Evolutionary conservation across 2,888 invertebrate species (phyloP).

Genomic region (Cabera pusaria): DNA sequence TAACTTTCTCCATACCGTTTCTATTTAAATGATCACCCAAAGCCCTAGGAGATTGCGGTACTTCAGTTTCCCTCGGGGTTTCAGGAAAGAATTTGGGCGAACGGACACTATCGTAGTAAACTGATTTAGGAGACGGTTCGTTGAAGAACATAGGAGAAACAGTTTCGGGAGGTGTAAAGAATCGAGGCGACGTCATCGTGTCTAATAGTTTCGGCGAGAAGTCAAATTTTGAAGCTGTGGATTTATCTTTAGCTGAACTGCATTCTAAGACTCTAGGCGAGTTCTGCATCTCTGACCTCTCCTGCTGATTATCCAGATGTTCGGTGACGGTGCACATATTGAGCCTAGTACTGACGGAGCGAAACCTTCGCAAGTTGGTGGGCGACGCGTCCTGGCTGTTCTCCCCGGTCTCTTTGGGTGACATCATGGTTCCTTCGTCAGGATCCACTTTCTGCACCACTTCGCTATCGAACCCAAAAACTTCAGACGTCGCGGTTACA

Average conservation of each 20-base stretch:
- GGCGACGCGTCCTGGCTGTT: conserved; percentile 54
- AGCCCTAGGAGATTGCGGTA: conserved; percentile 67
- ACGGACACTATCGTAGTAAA: conserved; percentile 71
- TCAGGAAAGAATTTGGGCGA: conserved; percentile 76
- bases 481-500: conserved; percentile 57
- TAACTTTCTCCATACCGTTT: conserved; percentile 68
- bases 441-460: conserved; percentile 48
- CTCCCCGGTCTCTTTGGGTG: conserved; percentile 45
- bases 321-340: conserved; percentile 70
- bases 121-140: conserved; percentile 72
- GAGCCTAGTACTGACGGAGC: conserved; percentile 69
- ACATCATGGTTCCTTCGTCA: conserved; percentile 43
- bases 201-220: conserved; percentile 73
- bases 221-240: conserved; percentile 66
- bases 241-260: conserved; percentile 70
- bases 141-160: conserved; percentile 72
- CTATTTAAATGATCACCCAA: conserved; percentile 64
- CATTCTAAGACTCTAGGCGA: conserved; percentile 69
- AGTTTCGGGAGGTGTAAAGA: conserved; percentile 74
- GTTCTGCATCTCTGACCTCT: conserved; percentile 67
- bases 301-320: conserved; percentile 57
- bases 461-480: conserved; percentile 69
- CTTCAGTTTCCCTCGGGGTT: conserved; percentile 62
- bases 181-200: conserved; percentile 64
- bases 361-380: conserved; percentile 59